Conservation (phyloP, 2,797 vertebrate species). For the Xiphorhynchus erythropygius region DNA sequence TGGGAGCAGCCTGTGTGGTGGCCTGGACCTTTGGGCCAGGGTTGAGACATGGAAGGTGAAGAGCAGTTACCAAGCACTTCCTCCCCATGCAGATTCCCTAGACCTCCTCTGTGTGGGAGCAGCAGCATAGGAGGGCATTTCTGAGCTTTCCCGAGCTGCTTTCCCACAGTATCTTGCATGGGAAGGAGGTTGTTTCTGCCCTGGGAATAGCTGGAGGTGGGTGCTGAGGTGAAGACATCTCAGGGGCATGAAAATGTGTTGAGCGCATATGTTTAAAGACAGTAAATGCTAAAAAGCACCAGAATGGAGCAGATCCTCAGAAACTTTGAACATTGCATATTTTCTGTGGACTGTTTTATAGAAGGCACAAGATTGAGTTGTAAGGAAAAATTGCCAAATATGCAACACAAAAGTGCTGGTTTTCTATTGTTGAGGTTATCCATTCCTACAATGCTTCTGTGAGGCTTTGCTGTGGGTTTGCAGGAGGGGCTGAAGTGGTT, state of each 20-base stretch:
- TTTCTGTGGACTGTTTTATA: neutral
- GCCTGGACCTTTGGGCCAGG: neutral
- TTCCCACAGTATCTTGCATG: fast-evolving
- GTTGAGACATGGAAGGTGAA: neutral
- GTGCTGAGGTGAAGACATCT: neutral
- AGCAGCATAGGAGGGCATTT: neutral
- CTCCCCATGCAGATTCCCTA: fast-evolving
- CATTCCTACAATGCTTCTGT: fast-evolving
- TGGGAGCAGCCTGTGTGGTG: neutral
- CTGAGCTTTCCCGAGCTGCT: neutral
- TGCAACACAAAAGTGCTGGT: fast-evolving
- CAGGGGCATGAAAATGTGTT: fast-evolving
- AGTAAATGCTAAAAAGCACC: neutral
- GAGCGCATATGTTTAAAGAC: fast-evolving
- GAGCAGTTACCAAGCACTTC: neutral
- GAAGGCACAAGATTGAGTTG: neutral
- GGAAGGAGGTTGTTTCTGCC: neutral
- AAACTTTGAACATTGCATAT: neutral
- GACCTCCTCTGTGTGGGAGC: neutral
- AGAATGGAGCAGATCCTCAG: neutral
- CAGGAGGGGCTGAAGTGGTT: neutral
- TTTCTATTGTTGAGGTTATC: fast-evolving
- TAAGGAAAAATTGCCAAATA: neutral
- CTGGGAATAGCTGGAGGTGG: neutral
- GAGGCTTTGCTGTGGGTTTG: neutral